Conservation (phyloP, 2,797 vertebrate species). For the Gadopsis bispinosus region DNA sequence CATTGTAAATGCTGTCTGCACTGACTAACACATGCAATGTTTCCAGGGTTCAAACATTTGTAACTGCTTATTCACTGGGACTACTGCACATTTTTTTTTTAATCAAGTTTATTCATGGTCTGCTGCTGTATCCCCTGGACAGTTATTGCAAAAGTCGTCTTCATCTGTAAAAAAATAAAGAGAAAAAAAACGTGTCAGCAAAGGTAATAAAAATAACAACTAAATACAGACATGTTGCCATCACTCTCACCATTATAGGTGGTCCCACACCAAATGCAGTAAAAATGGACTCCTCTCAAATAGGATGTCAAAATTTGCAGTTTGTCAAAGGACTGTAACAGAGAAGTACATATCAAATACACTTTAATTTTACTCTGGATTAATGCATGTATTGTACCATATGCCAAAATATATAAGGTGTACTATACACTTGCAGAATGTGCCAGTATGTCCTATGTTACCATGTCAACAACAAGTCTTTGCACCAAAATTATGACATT, state of each 20-base stretch:
- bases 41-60: conserved; percentile 9
- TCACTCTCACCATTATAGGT: conserved; percentile 91
- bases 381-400: not conserved
- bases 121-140: conserved; percentile 92
- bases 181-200: not conserved
- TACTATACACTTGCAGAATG: not conserved
- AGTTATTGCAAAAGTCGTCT: conserved; percentile 90
- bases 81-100: not conserved
- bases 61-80: not conserved
- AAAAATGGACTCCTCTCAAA: conserved; percentile 91
- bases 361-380: not conserved
- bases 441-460: not conserved
- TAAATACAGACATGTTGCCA: conserved; percentile 46
- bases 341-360: not conserved
- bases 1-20: not conserved
- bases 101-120: conserved; percentile 88
- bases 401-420: not conserved
- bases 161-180: conserved; percentile 82
- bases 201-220: conserved; percentile 9
- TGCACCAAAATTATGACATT: not conserved
- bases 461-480: not conserved
- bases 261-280: conserved; percentile 98
- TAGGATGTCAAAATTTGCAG: conserved; percentile 92
- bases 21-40: not conserved
- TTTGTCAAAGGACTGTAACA: conserved; percentile 90